These are phyloP conservation scores for Phragmatobia fuliginosa DNA, from an alignment of 2,888 invertebrate species.

Conservation along the genomic window DNA sequence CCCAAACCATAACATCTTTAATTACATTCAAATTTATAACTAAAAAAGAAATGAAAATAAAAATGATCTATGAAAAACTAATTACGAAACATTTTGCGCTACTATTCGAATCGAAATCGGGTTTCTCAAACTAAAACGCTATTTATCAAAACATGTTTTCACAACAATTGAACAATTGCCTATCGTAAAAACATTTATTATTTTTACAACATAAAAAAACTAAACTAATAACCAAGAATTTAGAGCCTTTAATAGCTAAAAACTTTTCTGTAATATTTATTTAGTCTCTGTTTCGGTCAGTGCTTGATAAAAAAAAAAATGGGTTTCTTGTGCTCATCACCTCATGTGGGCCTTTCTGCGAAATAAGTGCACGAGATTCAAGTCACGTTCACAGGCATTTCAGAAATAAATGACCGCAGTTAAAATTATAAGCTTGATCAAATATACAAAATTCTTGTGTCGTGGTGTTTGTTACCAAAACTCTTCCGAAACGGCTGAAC, in stretches of 20 bases:
- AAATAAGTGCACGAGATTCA: slow-evolving; percentile 41
- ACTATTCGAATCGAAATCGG: background rate
- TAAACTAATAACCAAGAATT: too few relatives aligned
- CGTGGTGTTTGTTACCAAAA: too few relatives aligned
- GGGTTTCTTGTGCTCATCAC: background rate
- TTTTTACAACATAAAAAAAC: too few relatives aligned
- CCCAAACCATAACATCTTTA: too few relatives aligned
- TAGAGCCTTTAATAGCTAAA: background rate
- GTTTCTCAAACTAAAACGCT: background rate
- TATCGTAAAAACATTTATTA: background rate
- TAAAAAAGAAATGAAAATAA: too few relatives aligned
- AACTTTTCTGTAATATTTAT: background rate
- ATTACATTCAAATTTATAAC: too few relatives aligned
- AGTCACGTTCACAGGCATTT: slow-evolving; percentile 54
- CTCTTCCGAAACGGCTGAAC: too few relatives aligned
- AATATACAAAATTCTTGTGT: too few relatives aligned
- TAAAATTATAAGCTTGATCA: slow-evolving; percentile 13
- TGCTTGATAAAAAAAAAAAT: background rate
- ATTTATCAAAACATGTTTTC: background rate
- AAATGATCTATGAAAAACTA: too few relatives aligned
- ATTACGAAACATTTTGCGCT: background rate
- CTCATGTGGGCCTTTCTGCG: slow-evolving; percentile 36
- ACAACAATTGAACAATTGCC: background rate
- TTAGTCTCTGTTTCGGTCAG: background rate
- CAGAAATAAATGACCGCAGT: slow-evolving; percentile 34